Base-by-base conservation (phyloP, 2,888 invertebrate species). In the Acronicta psi region DNA sequence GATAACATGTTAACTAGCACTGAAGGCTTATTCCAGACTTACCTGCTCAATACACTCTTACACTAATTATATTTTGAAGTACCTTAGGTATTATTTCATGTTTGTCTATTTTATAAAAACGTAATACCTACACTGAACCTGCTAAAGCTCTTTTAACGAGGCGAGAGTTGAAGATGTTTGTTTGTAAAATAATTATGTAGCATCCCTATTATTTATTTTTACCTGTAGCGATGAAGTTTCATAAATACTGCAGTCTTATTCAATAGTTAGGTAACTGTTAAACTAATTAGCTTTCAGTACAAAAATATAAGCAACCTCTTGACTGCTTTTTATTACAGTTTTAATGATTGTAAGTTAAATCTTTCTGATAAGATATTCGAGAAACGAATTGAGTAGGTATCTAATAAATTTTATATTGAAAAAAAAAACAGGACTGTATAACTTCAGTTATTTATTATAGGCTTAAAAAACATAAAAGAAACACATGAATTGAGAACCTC, bases 101-200 rank as follows among this genome's bases (percentile, higher is more conserved):
- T n/a, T n/a, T 29, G 11, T 45, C 18, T 44, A 20, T 46, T 46
- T 23, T 47, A n/a, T 31, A 34, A 51, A 1, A 40, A 25, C 23
- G 4, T 17, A 11, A 40, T 11, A 1, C 1, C 1, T 34, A 13
- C 31, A 5, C 46, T 13, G 17, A 47, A 29, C 44, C 49, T 18
- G 9, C 25, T 37, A 1, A 37, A 45, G 36, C n/a, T 51, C 38
- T 31, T 38, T 31, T 52, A 66, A 64, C 25, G 41, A 67, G 25
- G 36, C 13, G 17, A 52, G 36, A 17, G 4, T 0, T 7, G 20
- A 8, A 9, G 29, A 23, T 47, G 36, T 40, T 59, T 42, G 25
- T 44, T 43, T 51, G 18, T 36, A 46, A 42, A 20, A 34, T 42
- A 46, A 57, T 20, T 46, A 47, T 41, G 5, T 29, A 36, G 11